Percentiles rank a stretch among this genome's conserved stretches.
Conservation (phyloP, 2,797 vertebrate species). For the Myiotriccus ornatus region DNA sequence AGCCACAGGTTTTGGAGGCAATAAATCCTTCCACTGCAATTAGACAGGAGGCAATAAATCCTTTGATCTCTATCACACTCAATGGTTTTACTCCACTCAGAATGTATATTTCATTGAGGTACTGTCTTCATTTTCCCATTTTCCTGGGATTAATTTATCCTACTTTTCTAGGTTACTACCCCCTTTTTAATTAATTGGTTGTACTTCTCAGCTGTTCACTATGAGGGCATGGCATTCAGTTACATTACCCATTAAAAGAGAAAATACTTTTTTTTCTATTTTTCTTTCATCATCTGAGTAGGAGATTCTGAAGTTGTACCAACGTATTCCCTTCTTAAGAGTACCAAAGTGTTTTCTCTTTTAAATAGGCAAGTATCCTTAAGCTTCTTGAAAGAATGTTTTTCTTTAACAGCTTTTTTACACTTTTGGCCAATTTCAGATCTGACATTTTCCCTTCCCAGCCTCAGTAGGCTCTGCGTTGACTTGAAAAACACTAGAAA, state of each 20-base stretch:
- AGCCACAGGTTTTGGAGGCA: conserved; percentile 33
- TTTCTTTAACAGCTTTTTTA: background rate
- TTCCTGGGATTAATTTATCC: conserved; percentile 21
- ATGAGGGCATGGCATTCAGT: background rate
- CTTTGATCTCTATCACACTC: conserved; percentile 59
- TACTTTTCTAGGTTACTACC: background rate
- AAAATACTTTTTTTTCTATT: background rate
- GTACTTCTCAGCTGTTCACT: background rate
- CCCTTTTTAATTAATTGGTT: conserved; percentile 22
- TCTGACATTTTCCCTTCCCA: background rate
- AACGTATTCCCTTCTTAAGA: background rate
- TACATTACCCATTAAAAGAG: background rate
- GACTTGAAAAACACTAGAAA: background rate
- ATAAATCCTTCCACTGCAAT: conserved; percentile 62
- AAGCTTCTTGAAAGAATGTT: background rate
- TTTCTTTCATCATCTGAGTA: background rate
- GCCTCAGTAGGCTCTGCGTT: background rate
- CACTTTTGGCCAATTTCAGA: background rate
- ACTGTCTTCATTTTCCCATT: conserved; percentile 28
- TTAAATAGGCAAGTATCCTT: background rate
- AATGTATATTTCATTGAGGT: conserved; percentile 24
- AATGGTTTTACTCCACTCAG: conserved; percentile 35
- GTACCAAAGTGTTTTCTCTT: background rate
- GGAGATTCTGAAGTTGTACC: background rate
- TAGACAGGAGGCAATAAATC: conserved; percentile 58